Conservation (phyloP, 2,888 invertebrate species). For the Eupithecia pulchellata region DNA sequence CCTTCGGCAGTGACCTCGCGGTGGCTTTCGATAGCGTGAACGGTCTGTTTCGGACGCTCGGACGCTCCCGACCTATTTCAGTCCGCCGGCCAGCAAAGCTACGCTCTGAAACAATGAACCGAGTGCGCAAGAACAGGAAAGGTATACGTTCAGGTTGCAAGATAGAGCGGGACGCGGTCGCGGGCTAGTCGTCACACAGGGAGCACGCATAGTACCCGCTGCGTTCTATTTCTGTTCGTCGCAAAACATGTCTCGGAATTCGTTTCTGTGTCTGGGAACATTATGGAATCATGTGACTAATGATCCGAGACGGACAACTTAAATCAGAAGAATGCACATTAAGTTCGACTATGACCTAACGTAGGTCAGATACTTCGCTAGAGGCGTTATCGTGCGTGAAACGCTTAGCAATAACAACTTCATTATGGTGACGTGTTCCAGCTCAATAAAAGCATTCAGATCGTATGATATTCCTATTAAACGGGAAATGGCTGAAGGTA, state of each 20-base stretch:
- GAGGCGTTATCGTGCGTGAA: constrained; percentile 44
- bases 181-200: constrained; percentile 74
- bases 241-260: constrained; percentile 85
- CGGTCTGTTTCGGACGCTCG: constrained; percentile 80
- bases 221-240: constrained; percentile 83
- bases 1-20: constrained; percentile 81
- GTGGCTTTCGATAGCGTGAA: constrained; percentile 78
- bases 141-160: constrained; percentile 65
- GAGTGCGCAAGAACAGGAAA: constrained; percentile 75
- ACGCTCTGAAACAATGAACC: constrained; percentile 81
- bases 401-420: constrained; percentile 51
- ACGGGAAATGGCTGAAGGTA: constrained; percentile 59
- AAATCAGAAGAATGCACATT: constrained; percentile 34
- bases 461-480: constrained; percentile 59
- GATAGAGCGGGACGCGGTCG: constrained; percentile 71
- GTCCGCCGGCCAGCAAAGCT: constrained; percentile 78
- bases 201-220: constrained; percentile 81
- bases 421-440: constrained; percentile 55
- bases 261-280: constrained; percentile 83
- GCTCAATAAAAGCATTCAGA: constrained; percentile 56
- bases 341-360: constrained; percentile 30
- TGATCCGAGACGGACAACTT: constrained; percentile 56
- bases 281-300: constrained; percentile 83
- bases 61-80: constrained; percentile 83
- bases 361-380: constrained; percentile 14